Percentiles rank a stretch among this genome's conserved stretches.
Evolutionary conservation across 2,113 vertebrate species (phyloP).

Genomic region (Pipra filicauda): DNA sequence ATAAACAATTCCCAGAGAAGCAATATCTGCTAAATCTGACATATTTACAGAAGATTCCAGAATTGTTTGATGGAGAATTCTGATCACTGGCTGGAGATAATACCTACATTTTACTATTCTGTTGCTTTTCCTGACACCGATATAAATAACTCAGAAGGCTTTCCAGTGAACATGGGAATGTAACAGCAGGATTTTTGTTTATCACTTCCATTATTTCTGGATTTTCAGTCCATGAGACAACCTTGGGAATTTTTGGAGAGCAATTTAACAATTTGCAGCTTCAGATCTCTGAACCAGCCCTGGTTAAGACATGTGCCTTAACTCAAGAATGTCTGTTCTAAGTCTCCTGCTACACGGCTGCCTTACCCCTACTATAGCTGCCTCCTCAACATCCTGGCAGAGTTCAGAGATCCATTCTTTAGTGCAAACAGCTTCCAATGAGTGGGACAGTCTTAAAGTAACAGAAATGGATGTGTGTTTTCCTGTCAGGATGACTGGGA

Average conservation of each 20-base stretch:
- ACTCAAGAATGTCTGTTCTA: not conserved
- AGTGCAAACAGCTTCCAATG: not conserved
- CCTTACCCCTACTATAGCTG: not conserved
- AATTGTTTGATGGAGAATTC: not conserved
- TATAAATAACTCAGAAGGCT: not conserved
- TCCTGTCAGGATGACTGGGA: not conserved
- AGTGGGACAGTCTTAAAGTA: not conserved
- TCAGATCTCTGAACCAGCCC: not conserved
- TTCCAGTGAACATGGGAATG: not conserved
- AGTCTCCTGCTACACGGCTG: not conserved
- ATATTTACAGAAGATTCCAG: not conserved
- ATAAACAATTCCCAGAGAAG: not conserved
- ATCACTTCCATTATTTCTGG: not conserved
- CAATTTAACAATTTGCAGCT: not conserved
- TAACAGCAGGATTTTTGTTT: not conserved
- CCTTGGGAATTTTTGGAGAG: not conserved
- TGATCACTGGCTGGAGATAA: not conserved
- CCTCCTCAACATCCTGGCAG: not conserved
- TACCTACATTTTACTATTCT: not conserved
- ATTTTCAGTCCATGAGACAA: not conserved
- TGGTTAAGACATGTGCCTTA: not conserved
- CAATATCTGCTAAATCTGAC: not conserved
- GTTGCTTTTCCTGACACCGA: not conserved
- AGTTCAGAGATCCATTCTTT: not conserved
- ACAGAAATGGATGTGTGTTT: not conserved